Conservation (phyloP, 2,888 invertebrate species). For the Scaptomyza parva region DNA sequence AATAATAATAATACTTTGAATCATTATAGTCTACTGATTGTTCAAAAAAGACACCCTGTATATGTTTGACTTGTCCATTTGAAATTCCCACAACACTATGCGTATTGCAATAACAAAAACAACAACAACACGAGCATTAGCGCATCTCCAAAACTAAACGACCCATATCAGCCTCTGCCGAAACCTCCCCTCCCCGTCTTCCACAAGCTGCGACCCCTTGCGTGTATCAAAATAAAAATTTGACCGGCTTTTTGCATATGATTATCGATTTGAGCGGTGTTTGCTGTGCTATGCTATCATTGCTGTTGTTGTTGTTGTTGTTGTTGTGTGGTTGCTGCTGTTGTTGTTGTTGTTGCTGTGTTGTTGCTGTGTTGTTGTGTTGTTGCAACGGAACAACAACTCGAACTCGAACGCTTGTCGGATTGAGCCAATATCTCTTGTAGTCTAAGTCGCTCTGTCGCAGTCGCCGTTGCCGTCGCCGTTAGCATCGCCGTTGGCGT, state of each 20-base stretch:
- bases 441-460: constrained; percentile 20
- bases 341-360: constrained; percentile 18
- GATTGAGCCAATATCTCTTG: constrained; percentile 58
- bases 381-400: constrained; percentile 55
- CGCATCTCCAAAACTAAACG: constrained; percentile 46
- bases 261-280: constrained; percentile 66
- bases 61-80: constrained; percentile 20
- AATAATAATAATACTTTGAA: too few relatives aligned
- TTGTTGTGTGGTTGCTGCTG: too few relatives aligned
- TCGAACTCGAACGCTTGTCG: constrained; percentile 46
- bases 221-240: constrained; percentile 28
- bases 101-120: constrained; percentile 50
- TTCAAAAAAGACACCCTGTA: constrained; percentile 28
- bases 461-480: not conserved
- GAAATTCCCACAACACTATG: constrained; percentile 27
- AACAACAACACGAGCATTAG: constrained; percentile 50
- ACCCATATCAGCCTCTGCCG: constrained; percentile 24
- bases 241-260: constrained; percentile 79
- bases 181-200: not conserved
- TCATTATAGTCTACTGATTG: too few relatives aligned
- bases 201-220: too few relatives aligned
- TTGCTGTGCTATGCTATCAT: constrained; percentile 26
- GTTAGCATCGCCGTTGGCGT: constrained; percentile 3
- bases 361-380: constrained; percentile 16
- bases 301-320: not conserved